Percentiles rank a stretch among this genome's conserved stretches.
These are phyloP conservation scores for Ciconia boyciana DNA, from an alignment of 2,113 vertebrate species.

Conservation along the genomic window DNA sequence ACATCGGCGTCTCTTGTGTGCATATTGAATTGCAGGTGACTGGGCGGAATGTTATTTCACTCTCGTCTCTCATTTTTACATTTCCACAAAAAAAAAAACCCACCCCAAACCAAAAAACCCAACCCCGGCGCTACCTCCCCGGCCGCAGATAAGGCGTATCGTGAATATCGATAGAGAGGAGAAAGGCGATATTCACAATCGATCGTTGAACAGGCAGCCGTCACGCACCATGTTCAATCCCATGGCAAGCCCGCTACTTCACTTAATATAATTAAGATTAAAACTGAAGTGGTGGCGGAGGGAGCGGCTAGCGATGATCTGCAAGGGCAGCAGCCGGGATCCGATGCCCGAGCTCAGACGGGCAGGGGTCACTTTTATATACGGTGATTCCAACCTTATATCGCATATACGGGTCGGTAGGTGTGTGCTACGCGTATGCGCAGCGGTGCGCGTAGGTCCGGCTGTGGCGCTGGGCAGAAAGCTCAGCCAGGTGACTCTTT, in stretches of 20 bases:
- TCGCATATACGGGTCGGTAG: background rate
- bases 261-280: slow-evolving; percentile 77
- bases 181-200: slow-evolving; percentile 52
- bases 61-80: slow-evolving; percentile 33
- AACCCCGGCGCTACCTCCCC: background rate
- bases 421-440: background rate
- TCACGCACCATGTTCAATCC: slow-evolving; percentile 45
- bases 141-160: background rate
- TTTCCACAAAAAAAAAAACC: background rate
- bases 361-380: background rate
- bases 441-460: background rate
- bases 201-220: slow-evolving; percentile 53
- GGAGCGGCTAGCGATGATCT: background rate
- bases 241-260: slow-evolving; percentile 61
- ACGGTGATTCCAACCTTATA: background rate
- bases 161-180: slow-evolving; percentile 52
- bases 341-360: background rate
- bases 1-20: slow-evolving; percentile 55
- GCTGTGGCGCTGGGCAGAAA: background rate
- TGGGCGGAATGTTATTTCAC: slow-evolving; percentile 45
- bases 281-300: slow-evolving; percentile 63
- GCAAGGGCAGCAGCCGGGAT: slow-evolving; percentile 19
- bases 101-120: too few relatives aligned
- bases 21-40: slow-evolving; percentile 64
- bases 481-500: background rate